Evolutionary conservation across 2,888 invertebrate species (phyloP).

Genomic region (Limnephilus marmoratus): DNA sequence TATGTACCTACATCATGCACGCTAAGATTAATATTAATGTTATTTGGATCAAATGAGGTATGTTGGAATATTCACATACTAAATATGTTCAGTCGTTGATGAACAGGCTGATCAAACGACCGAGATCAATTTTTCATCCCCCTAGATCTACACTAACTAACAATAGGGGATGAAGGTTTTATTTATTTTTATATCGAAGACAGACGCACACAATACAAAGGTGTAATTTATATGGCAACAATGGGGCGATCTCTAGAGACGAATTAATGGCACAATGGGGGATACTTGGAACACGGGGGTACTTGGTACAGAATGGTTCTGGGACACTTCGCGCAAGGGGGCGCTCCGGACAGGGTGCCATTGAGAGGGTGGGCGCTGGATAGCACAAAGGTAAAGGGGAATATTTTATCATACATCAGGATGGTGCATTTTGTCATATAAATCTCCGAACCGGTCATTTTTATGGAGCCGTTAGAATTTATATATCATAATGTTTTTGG

Average conservation of each 20-base stretch:
- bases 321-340: neutral
- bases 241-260: constrained; percentile 63
- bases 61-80: neutral
- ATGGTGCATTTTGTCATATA: constrained; percentile 42
- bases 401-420: constrained; percentile 29
- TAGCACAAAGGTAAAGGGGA: constrained; percentile 48
- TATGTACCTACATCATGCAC: neutral
- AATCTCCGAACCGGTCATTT: constrained; percentile 20
- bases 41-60: neutral
- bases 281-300: constrained; percentile 34
- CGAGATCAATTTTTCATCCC: neutral
- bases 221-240: constrained; percentile 65
- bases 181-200: constrained; percentile 64
- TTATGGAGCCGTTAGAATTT: neutral
- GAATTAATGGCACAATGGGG: constrained; percentile 64
- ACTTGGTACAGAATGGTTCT: constrained; percentile 11
- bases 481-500: too few species aligned
- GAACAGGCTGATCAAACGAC: neutral
- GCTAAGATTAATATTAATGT: neutral
- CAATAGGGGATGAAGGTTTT: constrained; percentile 54
- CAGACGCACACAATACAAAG: constrained; percentile 59
- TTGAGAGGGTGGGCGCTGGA: neutral
- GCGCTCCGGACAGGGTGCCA: neutral
- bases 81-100: neutral
- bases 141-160: neutral